phyloP scores from a whole-genome alignment of 2,888 invertebrate species.

The Drosophila crucigera region DNA sequence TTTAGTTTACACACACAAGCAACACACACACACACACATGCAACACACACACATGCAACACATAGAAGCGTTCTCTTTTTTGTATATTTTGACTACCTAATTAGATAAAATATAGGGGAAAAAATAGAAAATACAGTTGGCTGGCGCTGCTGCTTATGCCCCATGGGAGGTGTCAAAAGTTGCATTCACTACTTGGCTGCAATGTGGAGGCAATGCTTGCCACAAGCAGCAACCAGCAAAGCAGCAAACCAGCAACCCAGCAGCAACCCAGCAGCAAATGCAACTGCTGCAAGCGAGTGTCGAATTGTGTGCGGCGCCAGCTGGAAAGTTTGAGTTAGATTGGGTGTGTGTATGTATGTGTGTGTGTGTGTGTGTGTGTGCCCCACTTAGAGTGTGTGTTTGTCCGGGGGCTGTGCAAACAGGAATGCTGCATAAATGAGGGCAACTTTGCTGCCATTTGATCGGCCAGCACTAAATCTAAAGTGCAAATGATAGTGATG shows the following conservation, averaged over 20 bases:
- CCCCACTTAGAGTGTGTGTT: constrained; percentile 43
- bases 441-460: constrained; percentile 54
- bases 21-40: background rate
- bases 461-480: constrained; percentile 24
- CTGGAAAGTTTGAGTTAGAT: constrained; percentile 50
- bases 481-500: constrained; percentile 30
- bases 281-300: constrained; percentile 41
- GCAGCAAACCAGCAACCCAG: background rate
- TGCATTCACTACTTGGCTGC: constrained; percentile 58
- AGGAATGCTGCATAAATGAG: constrained; percentile 55
- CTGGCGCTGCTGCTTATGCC: constrained; percentile 35
- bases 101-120: constrained; percentile 68
- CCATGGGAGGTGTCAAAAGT: constrained; percentile 60
- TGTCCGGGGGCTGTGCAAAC: constrained; percentile 38
- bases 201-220: constrained; percentile 43
- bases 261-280: background rate
- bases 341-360: constrained; percentile 18
- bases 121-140: constrained; percentile 44
- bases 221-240: background rate
- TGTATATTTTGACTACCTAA: constrained; percentile 77
- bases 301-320: constrained; percentile 44
- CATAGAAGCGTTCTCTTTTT: constrained; percentile 51
- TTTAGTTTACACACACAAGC: constrained; percentile 60
- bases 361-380: constrained; percentile 45
- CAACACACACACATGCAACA: constrained; percentile 2